Conservation (phyloP, 2,113 vertebrate species). For the Rhabdornis inornatus region DNA sequence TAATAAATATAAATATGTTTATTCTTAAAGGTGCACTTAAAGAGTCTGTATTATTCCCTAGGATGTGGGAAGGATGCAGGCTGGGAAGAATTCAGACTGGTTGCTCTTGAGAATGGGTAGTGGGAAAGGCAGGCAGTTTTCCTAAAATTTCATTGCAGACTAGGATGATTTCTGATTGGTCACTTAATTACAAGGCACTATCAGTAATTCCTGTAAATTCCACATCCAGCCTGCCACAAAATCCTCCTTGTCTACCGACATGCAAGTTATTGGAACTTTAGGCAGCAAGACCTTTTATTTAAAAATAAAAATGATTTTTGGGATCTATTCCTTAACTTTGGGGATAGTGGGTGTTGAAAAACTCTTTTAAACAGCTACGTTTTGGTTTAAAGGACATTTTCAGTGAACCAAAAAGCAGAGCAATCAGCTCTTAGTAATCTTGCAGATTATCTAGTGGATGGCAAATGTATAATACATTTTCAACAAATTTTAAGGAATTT, state of each 20-base stretch:
- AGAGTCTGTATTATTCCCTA: too few species aligned
- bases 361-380: neutral
- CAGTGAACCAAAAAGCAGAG: neutral
- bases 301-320: neutral
- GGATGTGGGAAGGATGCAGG: neutral
- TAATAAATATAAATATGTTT: neutral
- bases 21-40: neutral
- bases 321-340: neutral
- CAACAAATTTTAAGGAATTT: neutral
- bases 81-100: neutral
- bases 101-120: neutral
- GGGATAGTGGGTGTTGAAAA: neutral
- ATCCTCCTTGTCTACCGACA: neutral
- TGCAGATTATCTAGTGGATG: neutral
- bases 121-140: neutral
- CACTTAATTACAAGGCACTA: neutral
- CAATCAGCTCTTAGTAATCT: neutral
- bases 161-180: neutral
- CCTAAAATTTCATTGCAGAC: neutral
- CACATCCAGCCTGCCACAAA: neutral
- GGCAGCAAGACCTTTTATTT: neutral
- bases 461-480: slow-evolving; percentile 9
- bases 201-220: neutral
- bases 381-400: neutral
- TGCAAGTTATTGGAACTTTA: neutral